Base-by-base conservation (phyloP, 2,888 invertebrate genomes). In the Stenodera caucasica region DNA sequence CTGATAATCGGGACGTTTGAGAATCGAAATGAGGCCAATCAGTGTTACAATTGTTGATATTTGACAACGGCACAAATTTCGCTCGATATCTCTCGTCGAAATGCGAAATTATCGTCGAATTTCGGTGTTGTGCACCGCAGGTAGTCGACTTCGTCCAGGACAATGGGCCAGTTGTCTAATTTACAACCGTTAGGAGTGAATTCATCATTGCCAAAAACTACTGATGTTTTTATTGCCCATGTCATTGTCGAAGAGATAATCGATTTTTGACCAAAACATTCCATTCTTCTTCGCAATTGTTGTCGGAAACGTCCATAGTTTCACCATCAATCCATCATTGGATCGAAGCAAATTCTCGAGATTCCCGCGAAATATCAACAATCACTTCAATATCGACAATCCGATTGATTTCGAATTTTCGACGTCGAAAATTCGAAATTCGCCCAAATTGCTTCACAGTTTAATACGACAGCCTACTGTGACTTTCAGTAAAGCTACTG, bases 401-500 rank as follows among this genome's bases (percentile, higher is more conserved):
- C n/a, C n/a, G n/a, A n/a, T n/a, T n/a, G n/a, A n/a, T n/a, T n/a
- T n/a, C n/a, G n/a, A n/a, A n/a, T n/a, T n/a, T n/a, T n/a, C n/a
- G n/a, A n/a, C n/a, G n/a, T n/a, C n/a, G 21, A 12, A 30, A 52
- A 7, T 14, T 52, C 18, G 52, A 52, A 51, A 30, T 32, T 52
- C n/a, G 32, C 32, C 32, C 55, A 55, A 62, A 62, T 58, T 53
- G 66, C 73, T 61, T 72, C 70, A 67, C 69, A 72, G 68, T 72
- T 66, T 72, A 72, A 73, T 67, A 65, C 63, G 69, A 18, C 57
- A 67, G 53, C 66, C 68, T 67, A 67, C 67, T 70, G 64, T 61
- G 64, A 12, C 32, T 33, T 52, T 33, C 14, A 52, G 8, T 21
- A n/a, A 21, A 4, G 73, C 71, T 71, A 71, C 71, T 60, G 72